phyloP scores from a whole-genome alignment of 1,140 invertebrate genomes.

The Heliothis virescens region DNA sequence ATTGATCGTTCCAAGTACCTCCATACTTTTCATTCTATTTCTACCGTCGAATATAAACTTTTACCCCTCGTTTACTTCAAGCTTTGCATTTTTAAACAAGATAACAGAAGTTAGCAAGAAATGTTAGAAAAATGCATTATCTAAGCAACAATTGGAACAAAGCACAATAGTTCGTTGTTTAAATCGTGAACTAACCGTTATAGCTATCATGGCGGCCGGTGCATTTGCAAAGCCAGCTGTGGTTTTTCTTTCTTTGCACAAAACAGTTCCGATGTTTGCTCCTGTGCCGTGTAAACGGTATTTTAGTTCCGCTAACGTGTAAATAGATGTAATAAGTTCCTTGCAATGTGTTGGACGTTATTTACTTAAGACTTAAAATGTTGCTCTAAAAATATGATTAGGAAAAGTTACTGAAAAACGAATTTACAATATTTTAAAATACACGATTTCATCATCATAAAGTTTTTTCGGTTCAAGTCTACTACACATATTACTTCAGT shows the following conservation, averaged over 20 bases:
- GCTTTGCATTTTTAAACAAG: background rate
- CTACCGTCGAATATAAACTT: background rate
- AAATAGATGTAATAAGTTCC: background rate
- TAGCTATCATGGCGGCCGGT: background rate
- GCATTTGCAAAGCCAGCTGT: background rate
- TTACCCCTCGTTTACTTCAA: background rate
- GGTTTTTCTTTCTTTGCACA: constrained; percentile 28
- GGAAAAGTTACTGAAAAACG: too few species aligned
- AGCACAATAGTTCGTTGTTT: constrained; percentile 14
- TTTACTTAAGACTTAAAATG: too few species aligned
- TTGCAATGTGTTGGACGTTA: background rate
- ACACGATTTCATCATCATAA: too few species aligned
- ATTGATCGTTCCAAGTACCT: background rate
- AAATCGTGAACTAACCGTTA: constrained; percentile 29
- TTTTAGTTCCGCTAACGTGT: background rate
- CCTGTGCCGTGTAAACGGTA: background rate
- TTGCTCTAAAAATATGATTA: too few species aligned
- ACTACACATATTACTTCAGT: too few species aligned
- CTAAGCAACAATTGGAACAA: constrained; percentile 24
- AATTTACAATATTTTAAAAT: too few species aligned
- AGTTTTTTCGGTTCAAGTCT: too few species aligned
- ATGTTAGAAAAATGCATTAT: constrained; percentile 20
- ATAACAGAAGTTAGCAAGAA: constrained; percentile 1
- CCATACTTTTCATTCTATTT: background rate
- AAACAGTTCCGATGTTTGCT: constrained; percentile 11